phyloP scores from a whole-genome alignment of 2,797 vertebrate species.

The Champsocephalus esox region DNA sequence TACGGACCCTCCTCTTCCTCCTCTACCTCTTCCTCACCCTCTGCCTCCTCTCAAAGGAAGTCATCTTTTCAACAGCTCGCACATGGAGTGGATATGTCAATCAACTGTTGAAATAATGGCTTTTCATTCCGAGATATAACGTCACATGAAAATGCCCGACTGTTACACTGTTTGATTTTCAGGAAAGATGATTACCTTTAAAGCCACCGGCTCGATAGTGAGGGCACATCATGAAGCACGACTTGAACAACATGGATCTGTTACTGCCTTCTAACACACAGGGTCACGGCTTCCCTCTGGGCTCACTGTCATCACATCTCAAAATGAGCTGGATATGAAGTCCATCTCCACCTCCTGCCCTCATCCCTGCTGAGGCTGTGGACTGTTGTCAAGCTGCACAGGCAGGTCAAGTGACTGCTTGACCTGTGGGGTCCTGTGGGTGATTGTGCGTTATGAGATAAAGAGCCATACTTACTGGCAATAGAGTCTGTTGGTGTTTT shows the following conservation, averaged over 20 bases:
- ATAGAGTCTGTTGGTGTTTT: slow-evolving; percentile 34
- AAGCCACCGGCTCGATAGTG: slow-evolving; percentile 28
- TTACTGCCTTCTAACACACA: slow-evolving; percentile 71
- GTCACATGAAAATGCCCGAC: slow-evolving; percentile 52
- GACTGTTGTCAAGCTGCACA: slow-evolving; percentile 70
- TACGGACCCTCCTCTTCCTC: slow-evolving; percentile 79
- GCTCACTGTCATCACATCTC: slow-evolving; percentile 73
- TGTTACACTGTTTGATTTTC: slow-evolving; percentile 67
- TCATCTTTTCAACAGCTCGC: slow-evolving; percentile 71
- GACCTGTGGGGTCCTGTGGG: slow-evolving; percentile 69
- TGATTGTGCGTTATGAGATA: slow-evolving; percentile 78
- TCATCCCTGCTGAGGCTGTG: slow-evolving; percentile 55
- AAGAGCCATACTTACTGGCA: slow-evolving; percentile 59
- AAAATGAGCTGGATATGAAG: slow-evolving; percentile 79
- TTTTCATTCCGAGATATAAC: slow-evolving; percentile 50
- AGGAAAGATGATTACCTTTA: slow-evolving; percentile 54
- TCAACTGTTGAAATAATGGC: slow-evolving; percentile 57
- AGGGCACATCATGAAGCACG: slow-evolving; percentile 53
- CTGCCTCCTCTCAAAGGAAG: slow-evolving; percentile 75
- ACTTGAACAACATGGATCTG: slow-evolving; percentile 66
- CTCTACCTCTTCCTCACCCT: slow-evolving; percentile 74
- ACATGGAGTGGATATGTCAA: slow-evolving; percentile 69
- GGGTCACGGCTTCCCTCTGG: slow-evolving; percentile 57
- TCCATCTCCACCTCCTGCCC: slow-evolving; percentile 64
- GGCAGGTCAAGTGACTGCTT: slow-evolving; percentile 71